Percentiles rank a stretch among this genome's conserved stretches.
These are phyloP conservation scores for Poecilia gillii DNA, from an alignment of 2,797 vertebrate genomes.

Conservation along the genomic window DNA sequence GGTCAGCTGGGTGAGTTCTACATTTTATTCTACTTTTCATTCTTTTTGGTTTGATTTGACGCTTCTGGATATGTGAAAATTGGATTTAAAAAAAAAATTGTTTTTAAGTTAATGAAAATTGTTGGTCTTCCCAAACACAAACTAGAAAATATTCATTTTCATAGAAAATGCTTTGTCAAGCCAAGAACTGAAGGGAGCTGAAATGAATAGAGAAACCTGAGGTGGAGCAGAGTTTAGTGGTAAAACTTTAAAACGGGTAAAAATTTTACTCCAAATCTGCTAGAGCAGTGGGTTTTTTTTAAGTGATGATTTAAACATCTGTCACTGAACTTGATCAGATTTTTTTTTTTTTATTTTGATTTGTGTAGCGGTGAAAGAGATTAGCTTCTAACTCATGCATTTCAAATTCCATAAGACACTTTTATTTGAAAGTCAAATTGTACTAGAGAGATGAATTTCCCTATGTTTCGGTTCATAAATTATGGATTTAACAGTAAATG, in stretches of 20 bases:
- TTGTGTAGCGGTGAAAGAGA: not conserved
- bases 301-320: not conserved
- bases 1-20: not conserved
- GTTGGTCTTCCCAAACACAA: not conserved
- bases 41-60: too few species aligned
- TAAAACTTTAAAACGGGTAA: not conserved
- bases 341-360: too few species aligned
- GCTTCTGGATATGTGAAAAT: not conserved
- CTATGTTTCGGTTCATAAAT: not conserved
- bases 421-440: not conserved
- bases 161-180: not conserved
- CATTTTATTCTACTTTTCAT: not conserved
- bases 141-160: not conserved
- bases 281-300: not conserved
- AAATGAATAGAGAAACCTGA: not conserved
- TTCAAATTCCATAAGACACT: not conserved
- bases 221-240: not conserved
- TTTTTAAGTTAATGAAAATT: not conserved
- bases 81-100: not conserved
- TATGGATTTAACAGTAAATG: not conserved
- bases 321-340: not conserved
- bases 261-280: not conserved
- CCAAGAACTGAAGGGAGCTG: not conserved
- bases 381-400: not conserved
- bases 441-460: not conserved